phyloP scores from a whole-genome alignment of 2,797 vertebrate genomes.

The Mormyrus proboscirostris region DNA sequence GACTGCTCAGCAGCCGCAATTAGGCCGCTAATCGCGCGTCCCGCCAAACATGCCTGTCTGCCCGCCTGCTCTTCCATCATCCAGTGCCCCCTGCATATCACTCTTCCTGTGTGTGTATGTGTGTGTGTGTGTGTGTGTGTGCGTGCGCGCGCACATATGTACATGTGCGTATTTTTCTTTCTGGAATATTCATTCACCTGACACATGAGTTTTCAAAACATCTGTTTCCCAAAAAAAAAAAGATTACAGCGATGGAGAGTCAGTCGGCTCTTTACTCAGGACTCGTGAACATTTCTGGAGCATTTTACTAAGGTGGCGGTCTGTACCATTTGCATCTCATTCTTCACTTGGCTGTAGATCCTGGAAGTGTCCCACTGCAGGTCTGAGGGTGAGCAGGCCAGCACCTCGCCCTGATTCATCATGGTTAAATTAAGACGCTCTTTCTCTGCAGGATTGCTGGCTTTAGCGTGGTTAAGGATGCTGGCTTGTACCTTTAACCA shows the following conservation, averaged over 20 bases:
- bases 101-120: not conserved
- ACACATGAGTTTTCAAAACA: not conserved
- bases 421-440: not conserved
- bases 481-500: not conserved
- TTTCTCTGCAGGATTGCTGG: not conserved
- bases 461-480: not conserved
- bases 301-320: not conserved
- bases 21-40: not conserved
- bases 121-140: not conserved
- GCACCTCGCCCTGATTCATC: not conserved
- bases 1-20: not conserved
- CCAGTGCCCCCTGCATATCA: not conserved
- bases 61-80: not conserved
- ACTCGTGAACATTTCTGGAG: not conserved
- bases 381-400: not conserved
- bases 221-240: not conserved
- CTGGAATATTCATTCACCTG: not conserved
- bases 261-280: not conserved
- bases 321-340: not conserved
- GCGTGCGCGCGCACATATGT: not conserved
- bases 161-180: not conserved
- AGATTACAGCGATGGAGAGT: not conserved
- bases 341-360: not conserved
- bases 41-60: not conserved
- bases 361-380: not conserved